phyloP scores from a whole-genome alignment of 2,888 invertebrate species.

The Lasioglossum oenotherae region DNA sequence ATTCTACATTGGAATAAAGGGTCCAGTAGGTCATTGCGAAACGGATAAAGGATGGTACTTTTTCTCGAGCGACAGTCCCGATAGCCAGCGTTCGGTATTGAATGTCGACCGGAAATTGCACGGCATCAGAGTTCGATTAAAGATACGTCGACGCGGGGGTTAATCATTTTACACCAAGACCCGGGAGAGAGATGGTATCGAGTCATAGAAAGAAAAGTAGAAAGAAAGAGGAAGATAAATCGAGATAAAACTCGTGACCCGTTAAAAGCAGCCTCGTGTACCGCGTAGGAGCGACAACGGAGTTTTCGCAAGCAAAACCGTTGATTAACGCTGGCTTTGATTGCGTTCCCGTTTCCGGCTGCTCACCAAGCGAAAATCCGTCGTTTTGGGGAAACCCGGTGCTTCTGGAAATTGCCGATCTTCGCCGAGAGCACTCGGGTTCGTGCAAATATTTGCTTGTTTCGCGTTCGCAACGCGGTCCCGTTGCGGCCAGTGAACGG shows the following conservation, averaged over 20 bases:
- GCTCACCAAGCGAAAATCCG: neutral
- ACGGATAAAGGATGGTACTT: neutral
- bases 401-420: slow-evolving; percentile 19
- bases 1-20: neutral
- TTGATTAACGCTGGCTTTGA: slow-evolving; percentile 46
- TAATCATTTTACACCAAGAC: neutral
- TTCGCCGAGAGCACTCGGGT: neutral
- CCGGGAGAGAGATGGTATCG: neutral
- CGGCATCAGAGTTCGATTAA: neutral
- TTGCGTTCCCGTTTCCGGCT: slow-evolving; percentile 28
- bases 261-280: slow-evolving; percentile 31
- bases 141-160: neutral
- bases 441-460: slow-evolving; percentile 23
- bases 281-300: slow-evolving; percentile 11
- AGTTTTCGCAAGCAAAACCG: slow-evolving; percentile 7
- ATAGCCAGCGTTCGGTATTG: neutral
- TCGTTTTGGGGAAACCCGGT: neutral
- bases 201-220: neutral
- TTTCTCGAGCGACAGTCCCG: neutral
- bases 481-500: neutral
- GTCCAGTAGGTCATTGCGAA: neutral
- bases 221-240: no score
- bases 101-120: neutral
- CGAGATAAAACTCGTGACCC: neutral
- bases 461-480: neutral